Base-by-base conservation (phyloP, 2,888 invertebrate species). In the Pycnomerus fuliginosus region DNA sequence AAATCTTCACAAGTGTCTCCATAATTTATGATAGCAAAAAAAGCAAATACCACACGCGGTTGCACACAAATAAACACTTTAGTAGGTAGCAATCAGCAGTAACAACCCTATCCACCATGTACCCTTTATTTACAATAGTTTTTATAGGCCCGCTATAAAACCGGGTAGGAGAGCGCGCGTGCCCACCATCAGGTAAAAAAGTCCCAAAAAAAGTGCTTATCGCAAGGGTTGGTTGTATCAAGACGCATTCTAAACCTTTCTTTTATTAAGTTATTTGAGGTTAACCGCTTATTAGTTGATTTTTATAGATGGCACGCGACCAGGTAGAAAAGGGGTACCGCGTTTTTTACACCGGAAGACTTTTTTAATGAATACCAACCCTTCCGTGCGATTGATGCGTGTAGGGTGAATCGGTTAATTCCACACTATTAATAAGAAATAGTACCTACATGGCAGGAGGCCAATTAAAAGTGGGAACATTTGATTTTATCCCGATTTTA, bases 231-330 rank as follows among this genome's bases (percentile, higher is more conserved):
- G 61, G 34, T 50, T 44, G 42, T 44, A 45, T 44, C 39, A 52
- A 55, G 54, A 55, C 53, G 51, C 51, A 50, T 53, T 49, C 41
- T 39, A 47, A 43, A 49, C 55, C 52, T 56, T 58, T 58, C 60
- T 67, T n/a, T 69, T 68, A 70, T 70, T 70, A 70, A 70, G 69
- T 69, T 68, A 68, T 70, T 68, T 63, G 68, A 63, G 68, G 69
- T 68, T 67, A 68, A 68, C 69, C 69, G 66, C 67, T 67, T 65
- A 67, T 68, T 68, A 67, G 62, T 55, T 54, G 52, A 49, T 60
- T 66, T 68, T 68, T 67, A 68, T 69, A 65, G 63, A 61, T 64
- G 56, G 63, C 70, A 70, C 70, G 70, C 68, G 70, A 67, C 65
- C 70, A 70, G 70, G 70, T 70, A 70, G 52, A 67, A 67, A 65